These are phyloP conservation scores for Recurvirostra avosetta DNA, from an alignment of 2,113 vertebrate genomes.

Conservation along the genomic window DNA sequence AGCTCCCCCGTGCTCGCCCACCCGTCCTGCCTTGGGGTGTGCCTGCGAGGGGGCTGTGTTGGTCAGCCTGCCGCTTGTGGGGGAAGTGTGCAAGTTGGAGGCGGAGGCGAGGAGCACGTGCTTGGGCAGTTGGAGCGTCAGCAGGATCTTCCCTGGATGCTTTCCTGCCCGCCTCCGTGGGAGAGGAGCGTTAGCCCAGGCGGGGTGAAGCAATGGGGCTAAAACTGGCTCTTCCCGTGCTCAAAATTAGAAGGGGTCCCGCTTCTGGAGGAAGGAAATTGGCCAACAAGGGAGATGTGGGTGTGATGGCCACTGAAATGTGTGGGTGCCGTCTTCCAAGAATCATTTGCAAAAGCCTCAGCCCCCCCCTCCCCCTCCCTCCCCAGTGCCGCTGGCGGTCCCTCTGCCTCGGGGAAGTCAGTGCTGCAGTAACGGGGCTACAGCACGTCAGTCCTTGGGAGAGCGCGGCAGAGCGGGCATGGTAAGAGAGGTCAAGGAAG, in stretches of 20 bases:
- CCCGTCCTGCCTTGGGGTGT: not conserved
- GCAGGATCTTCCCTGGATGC: not conserved
- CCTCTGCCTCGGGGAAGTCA: not conserved
- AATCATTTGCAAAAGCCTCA: not conserved
- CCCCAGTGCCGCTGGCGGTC: not conserved
- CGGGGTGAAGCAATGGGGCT: not conserved
- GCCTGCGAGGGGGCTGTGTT: not conserved
- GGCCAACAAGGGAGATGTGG: not conserved
- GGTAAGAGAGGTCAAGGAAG: not conserved
- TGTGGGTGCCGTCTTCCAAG: not conserved
- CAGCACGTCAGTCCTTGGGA: fast-evolving
- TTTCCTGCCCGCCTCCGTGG: fast-evolving
- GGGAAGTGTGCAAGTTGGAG: not conserved
- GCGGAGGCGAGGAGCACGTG: not conserved
- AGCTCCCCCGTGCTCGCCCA: not conserved
- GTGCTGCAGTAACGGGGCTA: not conserved
- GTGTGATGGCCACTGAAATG: not conserved
- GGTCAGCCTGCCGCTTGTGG: not conserved
- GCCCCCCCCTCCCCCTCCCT: not conserved
- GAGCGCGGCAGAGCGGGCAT: not conserved
- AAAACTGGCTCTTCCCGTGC: not conserved
- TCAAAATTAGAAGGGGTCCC: not conserved
- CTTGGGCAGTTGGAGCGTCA: not conserved
- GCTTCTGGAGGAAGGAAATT: not conserved
- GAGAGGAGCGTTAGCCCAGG: not conserved